Evolutionary conservation across 2,113 vertebrate genomes (phyloP), one percentile per base, ranked within the genome.

Genomic region (Merops nubicus): DNA sequence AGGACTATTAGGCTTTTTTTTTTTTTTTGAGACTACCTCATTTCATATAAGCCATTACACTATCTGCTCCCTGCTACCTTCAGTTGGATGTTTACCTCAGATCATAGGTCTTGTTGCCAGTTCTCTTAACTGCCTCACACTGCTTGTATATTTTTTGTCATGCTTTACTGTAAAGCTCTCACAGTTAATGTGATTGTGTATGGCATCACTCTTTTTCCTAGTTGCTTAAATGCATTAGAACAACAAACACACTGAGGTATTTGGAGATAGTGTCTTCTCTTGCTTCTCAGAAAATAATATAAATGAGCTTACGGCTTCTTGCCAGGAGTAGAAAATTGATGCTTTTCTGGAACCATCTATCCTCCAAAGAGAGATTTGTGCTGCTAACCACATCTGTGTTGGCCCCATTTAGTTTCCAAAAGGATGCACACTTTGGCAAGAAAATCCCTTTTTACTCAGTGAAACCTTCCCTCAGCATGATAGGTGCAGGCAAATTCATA

Each of bases 381-480:
- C 79, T 86, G 64, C 73, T 96, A 51, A 64, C 89, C 83, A 96
- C 92, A 94, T 95, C 92, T 96, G 95, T 74, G 60, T 92, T 96
- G 96, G 96, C 93, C 43, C 8, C 56, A 64, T 67, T 91, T 92
- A 95, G 56, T 97, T 97, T 96, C 95, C 96, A 93, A 92, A 96
- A 96, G 76, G 93, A 94, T 92, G 50, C 79, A 95, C 76, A 56
- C 4, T 91, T 94, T 93, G 95, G 96, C 85, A 94, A 95, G 78
- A 79, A 88, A 83, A 51, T 34, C 6, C 17, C 75, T 88, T 89
- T 93, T 93, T 60, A 59, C 31, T 92, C 59, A 51, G 64, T 68
- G 85, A 96, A 96, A 91, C 56, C 85, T 90, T 92, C 80, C 47
- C 69, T 88, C 68, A 89, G 45, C 72, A n/a, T 67, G 75, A 85